A percentile compares a stretch with the other conserved stretches of the same genome.
These are phyloP conservation scores for Cariama cristata DNA, from an alignment of 2,113 vertebrate genomes.

Conservation along the genomic window DNA sequence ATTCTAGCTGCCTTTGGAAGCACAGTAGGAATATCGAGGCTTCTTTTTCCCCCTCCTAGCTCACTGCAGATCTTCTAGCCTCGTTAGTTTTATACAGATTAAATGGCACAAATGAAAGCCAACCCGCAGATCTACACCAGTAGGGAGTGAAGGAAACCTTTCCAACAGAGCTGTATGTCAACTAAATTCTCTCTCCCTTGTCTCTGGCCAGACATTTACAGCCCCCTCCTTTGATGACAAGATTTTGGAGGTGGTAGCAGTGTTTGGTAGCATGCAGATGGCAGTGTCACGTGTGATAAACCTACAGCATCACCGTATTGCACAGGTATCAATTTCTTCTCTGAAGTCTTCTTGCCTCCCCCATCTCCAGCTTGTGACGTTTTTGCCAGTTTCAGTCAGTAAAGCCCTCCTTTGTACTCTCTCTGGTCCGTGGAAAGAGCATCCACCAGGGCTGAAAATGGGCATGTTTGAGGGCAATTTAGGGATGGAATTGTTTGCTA, in stretches of 20 bases:
- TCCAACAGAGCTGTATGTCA: neutral
- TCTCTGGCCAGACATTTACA: constrained; percentile 86
- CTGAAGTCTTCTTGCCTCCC: neutral
- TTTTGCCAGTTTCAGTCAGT: neutral
- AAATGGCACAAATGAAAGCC: neutral
- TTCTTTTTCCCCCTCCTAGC: neutral
- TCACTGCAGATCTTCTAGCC: neutral
- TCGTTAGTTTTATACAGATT: neutral
- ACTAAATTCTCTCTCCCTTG: neutral
- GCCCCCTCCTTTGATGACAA: constrained; percentile 98
- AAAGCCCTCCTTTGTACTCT: neutral
- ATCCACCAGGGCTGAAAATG: neutral
- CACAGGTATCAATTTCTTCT: constrained; percentile 82
- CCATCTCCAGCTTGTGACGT: neutral
- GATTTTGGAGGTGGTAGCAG: constrained; percentile 95
- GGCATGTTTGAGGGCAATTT: neutral
- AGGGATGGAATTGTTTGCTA: neutral
- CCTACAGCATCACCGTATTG: constrained; percentile 95
- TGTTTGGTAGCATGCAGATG: constrained; percentile 99
- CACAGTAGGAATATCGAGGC: neutral
- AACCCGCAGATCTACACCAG: neutral
- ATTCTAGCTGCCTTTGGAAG: neutral
- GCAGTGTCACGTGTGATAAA: constrained; percentile 96
- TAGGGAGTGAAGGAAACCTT: neutral
- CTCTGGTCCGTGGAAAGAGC: neutral